Conservation (phyloP, 2,797 vertebrate species). For the Vireo griseus region DNA sequence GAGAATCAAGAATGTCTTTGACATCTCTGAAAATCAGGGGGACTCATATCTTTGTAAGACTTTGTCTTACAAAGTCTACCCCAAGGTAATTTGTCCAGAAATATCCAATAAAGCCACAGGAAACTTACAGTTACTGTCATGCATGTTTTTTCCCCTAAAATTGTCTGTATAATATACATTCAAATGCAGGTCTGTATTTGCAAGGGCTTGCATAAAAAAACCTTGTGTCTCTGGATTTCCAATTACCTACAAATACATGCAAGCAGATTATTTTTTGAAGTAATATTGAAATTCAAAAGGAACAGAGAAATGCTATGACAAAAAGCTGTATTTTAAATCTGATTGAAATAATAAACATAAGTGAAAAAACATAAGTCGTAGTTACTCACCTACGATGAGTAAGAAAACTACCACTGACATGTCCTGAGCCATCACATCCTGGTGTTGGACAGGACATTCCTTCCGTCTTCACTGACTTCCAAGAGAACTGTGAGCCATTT, state of each 20-base stretch:
- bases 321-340: neutral
- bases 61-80: neutral
- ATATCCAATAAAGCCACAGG: neutral
- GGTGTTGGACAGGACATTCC: slow-evolving; percentile 98
- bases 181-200: neutral
- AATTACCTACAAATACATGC: neutral
- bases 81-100: neutral
- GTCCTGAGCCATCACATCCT: slow-evolving; percentile 95
- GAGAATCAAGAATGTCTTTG: neutral
- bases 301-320: neutral
- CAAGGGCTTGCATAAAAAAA: neutral
- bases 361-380: neutral
- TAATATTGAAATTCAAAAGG: neutral
- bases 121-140: neutral
- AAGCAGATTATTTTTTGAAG: neutral
- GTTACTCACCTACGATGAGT: slow-evolving; percentile 94
- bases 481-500: slow-evolving; percentile 96
- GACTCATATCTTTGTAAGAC: too few relatives aligned
- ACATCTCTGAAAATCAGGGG: neutral
- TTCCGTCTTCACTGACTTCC: slow-evolving; percentile 98
- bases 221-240: neutral
- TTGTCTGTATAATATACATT: neutral
- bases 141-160: neutral
- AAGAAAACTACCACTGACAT: slow-evolving; percentile 97
- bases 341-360: neutral